Evolutionary conservation across 1,140 invertebrate genomes (phyloP).

Genomic region (Diachasmimorpha longicaudata): DNA sequence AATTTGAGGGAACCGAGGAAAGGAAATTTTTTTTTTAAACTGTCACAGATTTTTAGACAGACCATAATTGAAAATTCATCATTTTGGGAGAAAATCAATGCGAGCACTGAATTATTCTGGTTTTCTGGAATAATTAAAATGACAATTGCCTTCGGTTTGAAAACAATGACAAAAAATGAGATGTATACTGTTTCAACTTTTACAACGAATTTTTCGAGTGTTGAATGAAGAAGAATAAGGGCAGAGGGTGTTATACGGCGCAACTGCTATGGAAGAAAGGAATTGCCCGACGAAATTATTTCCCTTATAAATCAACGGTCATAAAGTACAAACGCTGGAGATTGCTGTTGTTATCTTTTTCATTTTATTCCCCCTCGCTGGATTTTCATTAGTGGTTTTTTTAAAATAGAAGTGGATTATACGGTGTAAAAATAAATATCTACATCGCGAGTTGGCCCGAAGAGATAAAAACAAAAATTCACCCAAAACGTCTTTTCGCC

Average conservation of each 20-base stretch:
- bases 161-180: background rate
- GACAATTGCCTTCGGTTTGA: no score
- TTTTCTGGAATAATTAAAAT: no score
- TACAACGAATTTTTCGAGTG: background rate
- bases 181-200: background rate
- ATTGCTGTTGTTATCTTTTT: constrained; percentile 23
- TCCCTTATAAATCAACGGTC: constrained; percentile 52
- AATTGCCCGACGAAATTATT: constrained; percentile 50
- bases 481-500: no score
- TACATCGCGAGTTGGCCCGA: no score
- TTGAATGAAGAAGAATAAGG: background rate
- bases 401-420: background rate
- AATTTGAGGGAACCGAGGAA: no score
- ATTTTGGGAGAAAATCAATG: no score
- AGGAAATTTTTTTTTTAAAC: no score
- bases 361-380: background rate
- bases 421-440: no score
- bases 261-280: constrained; percentile 31
- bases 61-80: no score
- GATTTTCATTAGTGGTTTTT: background rate
- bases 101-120: no score
- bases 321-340: constrained; percentile 38
- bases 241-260: constrained; percentile 2
- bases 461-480: no score
- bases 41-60: no score